Conservation (phyloP, 2,888 invertebrate species). For the Petrolisthes cinctipes region DNA sequence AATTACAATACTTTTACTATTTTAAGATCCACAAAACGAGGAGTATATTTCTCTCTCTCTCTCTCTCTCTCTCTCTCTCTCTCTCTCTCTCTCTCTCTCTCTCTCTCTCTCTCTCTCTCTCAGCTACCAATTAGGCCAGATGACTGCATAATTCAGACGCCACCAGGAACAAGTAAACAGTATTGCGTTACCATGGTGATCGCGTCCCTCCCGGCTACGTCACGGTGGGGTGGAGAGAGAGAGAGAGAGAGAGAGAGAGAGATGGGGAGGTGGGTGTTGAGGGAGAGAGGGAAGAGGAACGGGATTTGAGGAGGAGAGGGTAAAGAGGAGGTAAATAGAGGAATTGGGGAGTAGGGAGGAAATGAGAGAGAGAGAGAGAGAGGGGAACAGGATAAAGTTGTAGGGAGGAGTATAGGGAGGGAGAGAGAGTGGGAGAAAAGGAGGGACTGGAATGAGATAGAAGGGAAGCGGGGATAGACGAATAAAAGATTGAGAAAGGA, state of each 20-base stretch:
- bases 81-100: neutral
- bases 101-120: neutral
- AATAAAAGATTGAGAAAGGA: neutral
- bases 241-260: conserved; percentile 1
- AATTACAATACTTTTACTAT: neutral
- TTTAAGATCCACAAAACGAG: neutral
- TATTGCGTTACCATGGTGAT: neutral
- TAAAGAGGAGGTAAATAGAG: neutral
- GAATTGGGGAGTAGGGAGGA: neutral
- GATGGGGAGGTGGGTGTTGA: conserved; percentile 8
- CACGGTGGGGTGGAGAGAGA: neutral
- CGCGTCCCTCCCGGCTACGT: neutral
- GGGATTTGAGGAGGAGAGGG: neutral
- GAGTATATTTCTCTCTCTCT: neutral
- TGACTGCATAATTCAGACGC: neutral
- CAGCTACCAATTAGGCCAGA: neutral
- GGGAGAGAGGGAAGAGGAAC: conserved; percentile 14
- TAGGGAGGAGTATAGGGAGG: neutral
- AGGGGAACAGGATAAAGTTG: neutral
- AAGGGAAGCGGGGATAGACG: neutral
- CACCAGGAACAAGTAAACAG: conserved; percentile 10
- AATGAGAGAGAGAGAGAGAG: neutral
- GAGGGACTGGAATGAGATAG: neutral
- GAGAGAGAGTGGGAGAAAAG: too few relatives aligned
- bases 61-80: neutral